These are phyloP conservation scores for Axea sp. DNA, from an alignment of 2,888 invertebrate genomes.

Conservation along the genomic window DNA sequence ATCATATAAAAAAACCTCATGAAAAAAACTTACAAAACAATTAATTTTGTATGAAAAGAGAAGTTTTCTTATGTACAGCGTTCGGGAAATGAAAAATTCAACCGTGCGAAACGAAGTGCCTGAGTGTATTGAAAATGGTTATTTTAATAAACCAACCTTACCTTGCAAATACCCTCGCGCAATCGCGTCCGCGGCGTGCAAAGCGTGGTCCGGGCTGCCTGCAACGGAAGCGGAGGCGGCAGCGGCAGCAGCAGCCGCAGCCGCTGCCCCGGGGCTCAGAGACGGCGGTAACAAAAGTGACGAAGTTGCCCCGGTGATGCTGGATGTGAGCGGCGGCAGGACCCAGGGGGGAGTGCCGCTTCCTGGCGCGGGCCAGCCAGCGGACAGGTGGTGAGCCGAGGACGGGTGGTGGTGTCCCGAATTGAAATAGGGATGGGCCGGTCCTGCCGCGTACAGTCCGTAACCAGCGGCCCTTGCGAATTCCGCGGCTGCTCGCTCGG, in stretches of 20 bases:
- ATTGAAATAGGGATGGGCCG: constrained; percentile 86
- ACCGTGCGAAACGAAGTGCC: too few species aligned
- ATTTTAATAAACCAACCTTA: constrained; percentile 40
- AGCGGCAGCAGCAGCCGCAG: constrained; percentile 81
- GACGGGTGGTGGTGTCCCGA: constrained; percentile 81
- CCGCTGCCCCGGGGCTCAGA: constrained; percentile 81
- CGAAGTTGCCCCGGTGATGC: constrained; percentile 80
- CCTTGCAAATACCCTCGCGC: constrained; percentile 77
- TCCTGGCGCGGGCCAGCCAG: constrained; percentile 76
- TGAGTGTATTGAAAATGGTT: too few species aligned
- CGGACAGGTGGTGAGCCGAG: constrained; percentile 83
- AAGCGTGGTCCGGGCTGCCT: constrained; percentile 83
- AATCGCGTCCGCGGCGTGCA: constrained; percentile 76
- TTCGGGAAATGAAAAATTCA: too few species aligned
- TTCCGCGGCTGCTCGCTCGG: constrained; percentile 97
- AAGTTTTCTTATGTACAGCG: too few species aligned
- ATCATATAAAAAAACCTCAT: too few species aligned
- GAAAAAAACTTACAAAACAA: too few species aligned
- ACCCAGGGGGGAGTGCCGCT: constrained; percentile 75
- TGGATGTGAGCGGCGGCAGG: constrained; percentile 73
- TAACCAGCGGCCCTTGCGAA: constrained; percentile 95
- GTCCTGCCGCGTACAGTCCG: constrained; percentile 84
- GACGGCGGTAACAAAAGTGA: constrained; percentile 79
- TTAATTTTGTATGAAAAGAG: too few species aligned
- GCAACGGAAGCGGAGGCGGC: constrained; percentile 79